Conservation (phyloP, 2,888 invertebrate genomes). For the Synanthedon andrenaeformis region DNA sequence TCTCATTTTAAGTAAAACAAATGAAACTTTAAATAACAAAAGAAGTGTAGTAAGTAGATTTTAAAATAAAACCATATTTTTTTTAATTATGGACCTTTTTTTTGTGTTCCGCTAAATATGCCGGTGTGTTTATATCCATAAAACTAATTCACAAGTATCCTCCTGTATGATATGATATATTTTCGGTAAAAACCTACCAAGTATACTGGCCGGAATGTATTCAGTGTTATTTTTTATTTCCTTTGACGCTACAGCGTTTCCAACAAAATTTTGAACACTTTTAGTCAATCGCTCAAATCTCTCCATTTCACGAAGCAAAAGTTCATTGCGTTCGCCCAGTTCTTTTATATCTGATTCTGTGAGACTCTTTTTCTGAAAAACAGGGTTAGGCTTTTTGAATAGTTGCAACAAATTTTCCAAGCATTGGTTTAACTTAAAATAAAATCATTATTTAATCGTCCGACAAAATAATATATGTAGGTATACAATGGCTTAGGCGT, state of each 20-base stretch:
- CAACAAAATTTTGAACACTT: constrained; percentile 67
- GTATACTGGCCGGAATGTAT: constrained; percentile 18
- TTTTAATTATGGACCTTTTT: too few species aligned
- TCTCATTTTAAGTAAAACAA: too few species aligned
- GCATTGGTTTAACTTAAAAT: constrained; percentile 1
- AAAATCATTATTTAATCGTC: not conserved
- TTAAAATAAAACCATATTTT: too few species aligned
- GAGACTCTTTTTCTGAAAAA: constrained; percentile 64
- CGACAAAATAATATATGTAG: too few species aligned
- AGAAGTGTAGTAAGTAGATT: too few species aligned
- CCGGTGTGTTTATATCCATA: too few species aligned
- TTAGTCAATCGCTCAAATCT: constrained; percentile 73
- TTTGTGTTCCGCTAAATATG: too few species aligned
- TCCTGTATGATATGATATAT: too few species aligned
- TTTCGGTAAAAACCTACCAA: constrained; percentile 15
- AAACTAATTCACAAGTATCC: too few species aligned
- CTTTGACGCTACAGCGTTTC: constrained; percentile 18
- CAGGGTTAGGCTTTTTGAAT: not conserved
- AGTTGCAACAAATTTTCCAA: not conserved
- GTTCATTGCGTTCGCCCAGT: constrained; percentile 68
- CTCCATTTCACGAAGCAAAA: constrained; percentile 70
- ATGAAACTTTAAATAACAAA: too few species aligned
- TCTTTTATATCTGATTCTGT: constrained; percentile 69
- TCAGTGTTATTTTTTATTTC: constrained; percentile 1
- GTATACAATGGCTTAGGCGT: too few species aligned